phyloP scores from a whole-genome alignment of 2,888 invertebrate species.

The Apodemia zela region DNA sequence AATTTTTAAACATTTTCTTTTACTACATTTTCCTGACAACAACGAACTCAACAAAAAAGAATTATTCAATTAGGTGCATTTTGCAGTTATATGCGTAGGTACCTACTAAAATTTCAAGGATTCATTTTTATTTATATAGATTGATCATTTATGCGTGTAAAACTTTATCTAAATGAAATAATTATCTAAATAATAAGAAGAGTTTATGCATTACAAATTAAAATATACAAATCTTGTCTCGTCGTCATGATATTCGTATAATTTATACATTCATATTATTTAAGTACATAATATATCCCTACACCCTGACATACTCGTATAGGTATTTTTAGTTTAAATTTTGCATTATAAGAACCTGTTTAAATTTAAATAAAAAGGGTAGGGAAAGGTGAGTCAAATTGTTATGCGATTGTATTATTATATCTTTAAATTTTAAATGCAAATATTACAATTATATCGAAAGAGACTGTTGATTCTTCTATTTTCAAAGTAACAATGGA shows the following conservation, averaged over 20 bases:
- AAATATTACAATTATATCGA: not conserved
- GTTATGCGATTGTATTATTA: not conserved
- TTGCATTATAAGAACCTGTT: not conserved
- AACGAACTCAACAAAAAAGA: too few relatives aligned
- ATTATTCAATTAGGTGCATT: too few relatives aligned
- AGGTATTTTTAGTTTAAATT: constrained; percentile 1
- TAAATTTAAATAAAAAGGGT: not conserved
- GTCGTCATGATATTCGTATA: not conserved
- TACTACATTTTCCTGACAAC: too few relatives aligned
- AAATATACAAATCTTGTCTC: not conserved
- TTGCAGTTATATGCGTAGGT: too few relatives aligned
- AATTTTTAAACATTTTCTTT: too few relatives aligned
- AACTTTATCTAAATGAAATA: too few relatives aligned
- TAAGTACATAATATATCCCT: too few relatives aligned
- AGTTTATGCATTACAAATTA: not conserved
- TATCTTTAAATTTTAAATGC: not conserved
- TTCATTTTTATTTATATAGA: too few relatives aligned
- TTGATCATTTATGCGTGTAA: too few relatives aligned
- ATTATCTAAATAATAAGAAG: too few relatives aligned
- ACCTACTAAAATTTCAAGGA: too few relatives aligned
- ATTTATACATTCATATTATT: not conserved
- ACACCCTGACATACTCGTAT: not conserved
- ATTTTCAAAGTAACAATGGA: not conserved
- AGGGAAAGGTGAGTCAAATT: constrained; percentile 4
- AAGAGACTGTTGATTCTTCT: not conserved